Evolutionary conservation across 1,140 invertebrate genomes (phyloP).

Genomic region (Tribolium madens): DNA sequence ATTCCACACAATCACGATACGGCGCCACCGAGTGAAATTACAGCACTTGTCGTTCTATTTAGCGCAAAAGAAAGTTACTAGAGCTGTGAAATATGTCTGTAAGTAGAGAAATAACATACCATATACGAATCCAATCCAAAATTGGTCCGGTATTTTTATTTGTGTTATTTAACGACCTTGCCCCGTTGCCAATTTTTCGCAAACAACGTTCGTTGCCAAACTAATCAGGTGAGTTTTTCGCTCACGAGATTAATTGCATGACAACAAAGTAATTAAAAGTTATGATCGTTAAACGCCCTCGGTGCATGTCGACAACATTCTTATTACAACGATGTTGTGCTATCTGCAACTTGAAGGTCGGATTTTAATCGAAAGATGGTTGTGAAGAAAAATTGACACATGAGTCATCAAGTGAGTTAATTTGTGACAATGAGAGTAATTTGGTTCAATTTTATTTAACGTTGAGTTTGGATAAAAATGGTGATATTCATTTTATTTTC

Average conservation of each 20-base stretch:
- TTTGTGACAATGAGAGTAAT: not conserved
- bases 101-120: not conserved
- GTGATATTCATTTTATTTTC: too few species aligned
- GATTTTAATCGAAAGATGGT: not conserved
- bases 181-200: not conserved
- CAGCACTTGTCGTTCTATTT: too few species aligned
- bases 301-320: not conserved
- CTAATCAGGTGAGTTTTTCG: not conserved
- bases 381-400: not conserved
- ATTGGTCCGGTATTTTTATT: not conserved
- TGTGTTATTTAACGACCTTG: not conserved
- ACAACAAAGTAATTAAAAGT: not conserved
- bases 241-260: not conserved
- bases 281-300: not conserved
- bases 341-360: not conserved
- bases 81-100: too few species aligned
- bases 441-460: not conserved
- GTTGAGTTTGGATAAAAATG: too few species aligned
- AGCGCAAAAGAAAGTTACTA: too few species aligned
- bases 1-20: too few species aligned
- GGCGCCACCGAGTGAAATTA: too few species aligned
- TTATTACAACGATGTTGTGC: not conserved
- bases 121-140: not conserved
- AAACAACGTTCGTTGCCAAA: not conserved
- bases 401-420: not conserved